Evolutionary conservation across 2,797 vertebrate species (phyloP), one percentile per base, ranked within the genome.

Genomic region (Enteromius argenteus): DNA sequence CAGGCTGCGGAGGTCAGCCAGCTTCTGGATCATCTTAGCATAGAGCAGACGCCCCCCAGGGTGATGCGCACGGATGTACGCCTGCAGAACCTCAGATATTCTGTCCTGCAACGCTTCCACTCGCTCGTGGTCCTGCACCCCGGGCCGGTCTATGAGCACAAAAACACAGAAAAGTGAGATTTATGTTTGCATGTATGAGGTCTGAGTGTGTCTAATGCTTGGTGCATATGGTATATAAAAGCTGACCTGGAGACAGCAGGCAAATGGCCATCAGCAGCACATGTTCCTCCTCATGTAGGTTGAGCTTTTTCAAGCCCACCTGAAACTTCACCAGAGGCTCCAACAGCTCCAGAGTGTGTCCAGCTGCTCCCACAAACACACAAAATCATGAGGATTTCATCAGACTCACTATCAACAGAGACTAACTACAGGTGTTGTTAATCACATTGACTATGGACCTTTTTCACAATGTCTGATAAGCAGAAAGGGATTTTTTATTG

Each of bases 231-330:
- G n/a, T 19, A 7, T 11, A 58, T 35, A 46, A 21, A 46, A 35
- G 15, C 60, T 37, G 51, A 79, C 96, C 98, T 94, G 98, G 97
- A 88, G 98, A 99, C 81, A 99, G 94, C 87, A 99, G 93, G 91
- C 98, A 99, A 95, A 99, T 98, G 91, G 97, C 97, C 98, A 99
- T 99, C 79, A 99, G 97, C 86, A 99, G 94, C 80, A 99, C 98
- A 0, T 99, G 98, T 39, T 96, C 95, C 85, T 96, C 95, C 83
- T 94, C 94, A 0, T 96, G 96, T 37, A 99, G 94, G 90, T 96
- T 95, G 86, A 99, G 94, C 91, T 99, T 99, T 95, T 99, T 99
- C 89, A 99, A 87, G n/a, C 96, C 95, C 49, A 99, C 92, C 93
- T 99, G 98, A 94, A 99, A 99, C 90, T 98, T 99, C 86, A 99